A percentile compares a stretch with the other conserved stretches of the same genome.
Conservation (phyloP, 2,797 vertebrate genomes). For the Ambastaia sidthimunki region DNA sequence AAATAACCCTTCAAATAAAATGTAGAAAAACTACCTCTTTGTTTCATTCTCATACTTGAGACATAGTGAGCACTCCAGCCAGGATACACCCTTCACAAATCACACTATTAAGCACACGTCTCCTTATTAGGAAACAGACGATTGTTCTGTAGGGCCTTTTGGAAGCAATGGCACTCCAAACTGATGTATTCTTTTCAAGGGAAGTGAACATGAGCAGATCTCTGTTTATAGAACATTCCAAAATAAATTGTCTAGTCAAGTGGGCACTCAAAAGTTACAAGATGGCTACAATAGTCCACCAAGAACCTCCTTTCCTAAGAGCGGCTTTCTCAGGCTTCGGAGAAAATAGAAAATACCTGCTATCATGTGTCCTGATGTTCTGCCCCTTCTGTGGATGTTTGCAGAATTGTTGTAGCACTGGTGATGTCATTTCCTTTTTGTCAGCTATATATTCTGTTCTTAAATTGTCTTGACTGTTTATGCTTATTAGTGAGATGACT, state of each 20-base stretch:
- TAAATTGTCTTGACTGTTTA: neutral
- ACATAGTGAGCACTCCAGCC: constrained; percentile 34
- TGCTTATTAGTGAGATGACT: neutral
- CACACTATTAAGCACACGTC: constrained; percentile 41
- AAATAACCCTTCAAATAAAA: constrained; percentile 44
- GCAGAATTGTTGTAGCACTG: neutral
- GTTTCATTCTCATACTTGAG: constrained; percentile 48
- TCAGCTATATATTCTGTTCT: neutral
- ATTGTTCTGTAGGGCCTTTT: constrained; percentile 51
- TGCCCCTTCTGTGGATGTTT: constrained; percentile 6
- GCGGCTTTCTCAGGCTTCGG: constrained; percentile 52
- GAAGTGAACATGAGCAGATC: constrained; percentile 47
- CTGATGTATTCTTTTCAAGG: constrained; percentile 36
- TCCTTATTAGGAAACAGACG: constrained; percentile 52
- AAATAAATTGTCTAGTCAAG: constrained; percentile 55
- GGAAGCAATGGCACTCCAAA: constrained; percentile 43
- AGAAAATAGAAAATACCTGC: constrained; percentile 47
- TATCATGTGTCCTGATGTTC: constrained; percentile 1
- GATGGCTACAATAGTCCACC: constrained; percentile 52
- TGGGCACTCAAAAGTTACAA: constrained; percentile 49
- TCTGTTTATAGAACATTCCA: constrained; percentile 58
- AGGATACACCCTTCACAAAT: constrained; percentile 55
- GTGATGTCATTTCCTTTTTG: neutral
- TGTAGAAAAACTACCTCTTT: constrained; percentile 31
- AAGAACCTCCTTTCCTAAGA: constrained; percentile 41